A percentile compares a stretch with the other conserved stretches of the same genome.
Conservation (phyloP, 2,888 invertebrate species). For the Frankliniella fusca region DNA sequence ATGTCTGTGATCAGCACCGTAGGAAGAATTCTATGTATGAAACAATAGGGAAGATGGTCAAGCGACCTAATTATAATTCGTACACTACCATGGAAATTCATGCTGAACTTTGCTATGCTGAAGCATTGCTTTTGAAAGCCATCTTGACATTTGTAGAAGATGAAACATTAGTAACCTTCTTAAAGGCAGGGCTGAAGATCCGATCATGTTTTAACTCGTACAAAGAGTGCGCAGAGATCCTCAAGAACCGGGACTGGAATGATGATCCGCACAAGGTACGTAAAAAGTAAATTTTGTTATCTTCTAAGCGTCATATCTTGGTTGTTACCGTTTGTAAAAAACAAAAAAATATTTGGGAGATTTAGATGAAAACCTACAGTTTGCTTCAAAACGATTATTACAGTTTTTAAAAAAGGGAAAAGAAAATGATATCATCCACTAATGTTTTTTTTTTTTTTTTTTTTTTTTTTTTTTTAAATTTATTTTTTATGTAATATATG, state of each 20-base stretch:
- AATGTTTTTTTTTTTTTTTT: neutral
- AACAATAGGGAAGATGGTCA: slow-evolving; percentile 75
- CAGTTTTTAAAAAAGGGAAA: neutral
- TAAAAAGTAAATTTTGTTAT: too few relatives aligned
- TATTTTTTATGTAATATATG: neutral
- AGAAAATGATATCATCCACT: neutral
- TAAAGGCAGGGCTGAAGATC: slow-evolving; percentile 90
- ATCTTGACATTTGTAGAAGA: slow-evolving; percentile 91
- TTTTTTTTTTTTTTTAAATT: neutral
- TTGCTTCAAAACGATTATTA: too few relatives aligned
- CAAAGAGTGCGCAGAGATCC: slow-evolving; percentile 85
- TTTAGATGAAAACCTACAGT: too few relatives aligned
- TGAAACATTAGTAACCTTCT: slow-evolving; percentile 86
- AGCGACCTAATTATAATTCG: slow-evolving; percentile 68
- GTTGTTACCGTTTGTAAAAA: too few relatives aligned
- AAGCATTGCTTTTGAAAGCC: slow-evolving; percentile 80
- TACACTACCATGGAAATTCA: slow-evolving; percentile 80
- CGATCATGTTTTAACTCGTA: slow-evolving; percentile 85
- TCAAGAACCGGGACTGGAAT: slow-evolving; percentile 71
- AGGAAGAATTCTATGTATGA: slow-evolving; percentile 69
- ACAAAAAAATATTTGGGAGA: too few relatives aligned
- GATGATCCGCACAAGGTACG: slow-evolving; percentile 45
- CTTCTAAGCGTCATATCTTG: too few relatives aligned
- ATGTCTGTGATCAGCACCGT: slow-evolving; percentile 69
- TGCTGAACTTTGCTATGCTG: slow-evolving; percentile 93